Evolutionary conservation across 1,140 invertebrate species (phyloP), one percentile per base, ranked within the genome.

Genomic region (Pseudomyrmex cubaensis): DNA sequence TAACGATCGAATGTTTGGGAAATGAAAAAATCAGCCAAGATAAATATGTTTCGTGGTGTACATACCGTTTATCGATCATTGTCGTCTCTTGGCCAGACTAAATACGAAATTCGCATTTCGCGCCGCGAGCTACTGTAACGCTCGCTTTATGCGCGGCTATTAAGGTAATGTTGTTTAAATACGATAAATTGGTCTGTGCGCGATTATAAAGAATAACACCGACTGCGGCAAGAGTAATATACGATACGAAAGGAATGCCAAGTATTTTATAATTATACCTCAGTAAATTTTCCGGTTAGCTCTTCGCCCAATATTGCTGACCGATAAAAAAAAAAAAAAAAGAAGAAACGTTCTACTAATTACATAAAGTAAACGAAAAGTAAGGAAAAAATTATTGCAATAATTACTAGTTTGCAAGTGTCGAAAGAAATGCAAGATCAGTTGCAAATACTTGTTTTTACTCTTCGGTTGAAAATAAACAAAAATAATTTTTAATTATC

Each of bases 131-230:
- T 82, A 82, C 70, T 73, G 56, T 63, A 82, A 52, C 52, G 44
- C 35, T 80, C 44, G 54, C 44, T 20, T 70, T 44, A 54, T 20
- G 44, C 63, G 35, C 52, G 66, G 76, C 76, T 80, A 80, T 80
- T 70, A 80, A 70, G 66, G 76, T 80, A 80, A 80, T 80, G 66
- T 70, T 80, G 56, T 80, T 70, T 80, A 80, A 80, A 80, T 66
- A 54, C 76, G 66, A n/a, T 72, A 80, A 80, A 80, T 80, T 72
- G 76, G 44, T 72, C 66, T 48, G 76, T 66, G 66, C 44, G 66
- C 54, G 56, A 80, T 72, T 80, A 80, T 80, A 80, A 80, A 80
- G 54, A 80, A 80, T 70, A 80, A 80, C 70, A 46, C 54, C 64
- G 64, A 48, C 63, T 57, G 64, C 20, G 44, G 44, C 25, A 59